Conservation (phyloP, 2,113 vertebrate genomes). For the Peromyscus polionotus region DNA sequence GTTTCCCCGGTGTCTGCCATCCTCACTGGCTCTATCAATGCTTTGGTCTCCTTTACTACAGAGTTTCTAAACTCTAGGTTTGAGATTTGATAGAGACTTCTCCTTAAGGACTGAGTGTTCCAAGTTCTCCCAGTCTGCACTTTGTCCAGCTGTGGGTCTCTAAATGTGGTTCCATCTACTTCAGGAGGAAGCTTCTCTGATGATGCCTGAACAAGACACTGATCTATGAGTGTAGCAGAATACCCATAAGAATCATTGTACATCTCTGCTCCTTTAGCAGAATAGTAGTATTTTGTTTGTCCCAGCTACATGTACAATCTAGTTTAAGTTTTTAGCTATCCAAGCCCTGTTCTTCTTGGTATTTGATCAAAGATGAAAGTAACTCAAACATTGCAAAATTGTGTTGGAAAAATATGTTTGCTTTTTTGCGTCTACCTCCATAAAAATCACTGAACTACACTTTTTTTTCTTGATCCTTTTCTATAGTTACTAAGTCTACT, state of each 20-base stretch:
- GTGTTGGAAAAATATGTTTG: neutral
- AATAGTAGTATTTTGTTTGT: neutral
- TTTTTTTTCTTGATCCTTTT: neutral
- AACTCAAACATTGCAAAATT: neutral
- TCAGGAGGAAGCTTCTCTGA: too few relatives aligned
- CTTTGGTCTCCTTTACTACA: too few relatives aligned
- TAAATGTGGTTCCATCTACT: too few relatives aligned
- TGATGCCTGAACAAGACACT: neutral
- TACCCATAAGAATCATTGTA: neutral
- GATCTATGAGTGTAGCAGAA: neutral
- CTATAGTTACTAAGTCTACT: neutral
- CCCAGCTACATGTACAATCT: rapidly evolving
- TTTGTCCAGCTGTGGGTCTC: too few relatives aligned
- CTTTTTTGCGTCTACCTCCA: neutral
- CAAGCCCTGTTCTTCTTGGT: neutral
- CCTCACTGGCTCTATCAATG: too few relatives aligned
- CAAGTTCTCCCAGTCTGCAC: too few relatives aligned
- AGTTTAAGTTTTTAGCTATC: neutral
- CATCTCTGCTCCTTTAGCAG: neutral
- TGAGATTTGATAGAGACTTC: too few relatives aligned
- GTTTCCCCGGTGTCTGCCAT: too few relatives aligned
- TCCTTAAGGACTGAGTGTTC: too few relatives aligned
- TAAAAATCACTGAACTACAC: neutral
- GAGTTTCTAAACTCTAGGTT: too few relatives aligned
- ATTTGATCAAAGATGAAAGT: neutral